These are phyloP conservation scores for Dicaeum eximium DNA, from an alignment of 2,113 vertebrate species.

Conservation along the genomic window DNA sequence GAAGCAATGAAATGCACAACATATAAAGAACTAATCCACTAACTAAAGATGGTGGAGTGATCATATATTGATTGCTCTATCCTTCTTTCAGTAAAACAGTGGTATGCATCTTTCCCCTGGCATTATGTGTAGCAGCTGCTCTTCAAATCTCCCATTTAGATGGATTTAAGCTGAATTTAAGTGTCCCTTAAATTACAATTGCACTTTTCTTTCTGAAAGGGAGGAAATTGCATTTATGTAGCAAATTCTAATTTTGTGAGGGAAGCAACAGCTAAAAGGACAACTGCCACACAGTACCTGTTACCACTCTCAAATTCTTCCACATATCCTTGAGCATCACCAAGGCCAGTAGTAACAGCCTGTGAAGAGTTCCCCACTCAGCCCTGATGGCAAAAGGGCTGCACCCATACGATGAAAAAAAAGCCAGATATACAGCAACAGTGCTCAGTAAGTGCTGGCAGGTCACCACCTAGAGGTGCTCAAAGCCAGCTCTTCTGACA, in stretches of 20 bases:
- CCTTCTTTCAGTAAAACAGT: background rate
- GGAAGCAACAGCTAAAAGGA: background rate
- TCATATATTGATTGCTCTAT: background rate
- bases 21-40: background rate
- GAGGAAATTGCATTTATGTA: background rate
- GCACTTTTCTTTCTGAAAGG: background rate
- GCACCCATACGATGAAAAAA: background rate
- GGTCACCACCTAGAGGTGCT: constrained; percentile 16
- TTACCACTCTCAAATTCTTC: background rate
- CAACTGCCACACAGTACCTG: background rate
- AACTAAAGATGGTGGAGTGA: background rate
- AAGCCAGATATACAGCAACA: background rate
- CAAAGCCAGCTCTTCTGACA: background rate
- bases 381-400: background rate
- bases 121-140: background rate
- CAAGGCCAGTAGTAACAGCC: rapidly evolving
- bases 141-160: background rate
- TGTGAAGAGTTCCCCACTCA: background rate
- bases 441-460: background rate
- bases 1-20: background rate
- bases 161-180: background rate
- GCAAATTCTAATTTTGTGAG: background rate
- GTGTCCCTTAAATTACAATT: background rate
- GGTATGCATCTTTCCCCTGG: background rate
- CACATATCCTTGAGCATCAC: background rate